These are phyloP conservation scores for Salvator merianae DNA, from an alignment of 2,113 vertebrate genomes.

Conservation along the genomic window DNA sequence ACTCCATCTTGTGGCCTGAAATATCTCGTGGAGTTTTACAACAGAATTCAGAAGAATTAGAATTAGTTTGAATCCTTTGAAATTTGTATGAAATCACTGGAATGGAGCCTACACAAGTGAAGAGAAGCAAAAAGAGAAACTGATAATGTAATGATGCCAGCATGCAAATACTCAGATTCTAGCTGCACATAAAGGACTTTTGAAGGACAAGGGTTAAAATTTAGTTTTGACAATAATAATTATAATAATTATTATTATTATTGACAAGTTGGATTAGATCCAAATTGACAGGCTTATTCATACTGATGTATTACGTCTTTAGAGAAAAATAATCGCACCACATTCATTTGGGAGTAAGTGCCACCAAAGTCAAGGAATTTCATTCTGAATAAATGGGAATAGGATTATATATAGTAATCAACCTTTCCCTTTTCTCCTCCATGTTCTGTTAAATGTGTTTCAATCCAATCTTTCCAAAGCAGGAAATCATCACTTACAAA, in stretches of 20 bases:
- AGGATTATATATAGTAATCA: not conserved
- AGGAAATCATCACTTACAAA: constrained; percentile 19
- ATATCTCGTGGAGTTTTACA: not conserved
- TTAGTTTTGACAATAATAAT: constrained; percentile 31
- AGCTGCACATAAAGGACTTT: constrained; percentile 2
- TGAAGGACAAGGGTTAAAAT: not conserved
- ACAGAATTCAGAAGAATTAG: not conserved
- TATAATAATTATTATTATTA: too few species aligned
- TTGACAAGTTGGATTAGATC: not conserved
- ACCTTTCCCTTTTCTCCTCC: too few species aligned
- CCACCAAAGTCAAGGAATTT: not conserved
- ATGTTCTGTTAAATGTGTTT: not conserved
- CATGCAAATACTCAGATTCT: not conserved
- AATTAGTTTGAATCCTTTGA: not conserved
- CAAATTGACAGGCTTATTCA: not conserved
- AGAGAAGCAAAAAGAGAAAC: constrained; percentile 4
- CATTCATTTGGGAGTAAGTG: not conserved
- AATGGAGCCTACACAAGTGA: not conserved
- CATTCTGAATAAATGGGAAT: not conserved
- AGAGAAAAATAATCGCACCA: not conserved
- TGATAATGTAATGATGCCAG: not conserved
- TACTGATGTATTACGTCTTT: not conserved
- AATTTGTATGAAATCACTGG: not conserved
- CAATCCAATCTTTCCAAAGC: not conserved
- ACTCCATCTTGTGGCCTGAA: not conserved